Evolutionary conservation across 2,797 vertebrate genomes (phyloP), one percentile per base, ranked within the genome.

Genomic region (Eptatretus atami): DNA sequence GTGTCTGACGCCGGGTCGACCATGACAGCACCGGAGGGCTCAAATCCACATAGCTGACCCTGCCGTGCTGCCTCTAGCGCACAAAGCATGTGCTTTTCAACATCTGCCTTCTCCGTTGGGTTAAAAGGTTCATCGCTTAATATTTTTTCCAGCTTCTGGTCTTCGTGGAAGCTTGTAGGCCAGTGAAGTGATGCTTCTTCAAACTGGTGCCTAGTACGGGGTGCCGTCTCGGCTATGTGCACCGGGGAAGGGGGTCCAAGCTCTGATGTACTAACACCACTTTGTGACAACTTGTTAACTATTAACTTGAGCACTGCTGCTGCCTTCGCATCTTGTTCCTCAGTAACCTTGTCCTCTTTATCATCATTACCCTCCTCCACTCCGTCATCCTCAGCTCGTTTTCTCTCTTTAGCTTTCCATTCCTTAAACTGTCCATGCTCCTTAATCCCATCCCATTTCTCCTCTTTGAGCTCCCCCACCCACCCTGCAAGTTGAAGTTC

Each of bases 131-230:
- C 73, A 4, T 82, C 81, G 0, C 63, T 72, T 53, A 82, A 67
- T 1, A 79, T 79, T 0, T 72, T 74, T 0, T 78, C 79, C 66
- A 81, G 68, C 52, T 68, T 77, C 53, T 80, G 80, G 70, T 86
- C 80, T 67, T 87, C 82, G 0, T 86, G 84, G 66, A 84, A 92
- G 6, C 80, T 74, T 0, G 78, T 81, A 25, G 85, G 82, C 82
- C 85, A 92, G 66, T 82, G 77, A 31, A 64, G 68, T 11, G 72
- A 79, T 0, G 78, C 82, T 63, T 71, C 69, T 65, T 87, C 81
- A 19, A 82, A 86, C 69, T 92, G 84, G 53, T 72, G 74, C 64
- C 80, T 72, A 9, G 82, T 87, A 65, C 83, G 66, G 3, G 84
- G 78, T 0, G 77, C 74, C 1, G 70, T 69, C 1, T 74, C 75